Conservation (phyloP, 2,888 invertebrate genomes). For the Caenorhabditis wallacei region DNA sequence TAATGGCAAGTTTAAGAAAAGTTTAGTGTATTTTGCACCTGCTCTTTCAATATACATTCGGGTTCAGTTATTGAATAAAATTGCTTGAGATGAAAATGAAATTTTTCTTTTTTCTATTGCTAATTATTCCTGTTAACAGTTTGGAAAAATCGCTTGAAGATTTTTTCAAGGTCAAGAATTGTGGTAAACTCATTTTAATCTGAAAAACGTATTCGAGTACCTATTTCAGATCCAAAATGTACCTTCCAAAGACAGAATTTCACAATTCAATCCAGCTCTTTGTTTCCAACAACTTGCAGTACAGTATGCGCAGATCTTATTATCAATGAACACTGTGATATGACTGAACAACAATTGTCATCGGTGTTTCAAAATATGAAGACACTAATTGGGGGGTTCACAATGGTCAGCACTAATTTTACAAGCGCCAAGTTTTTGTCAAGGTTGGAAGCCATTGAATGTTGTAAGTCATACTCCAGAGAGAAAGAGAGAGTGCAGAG, state of each 20-base stretch:
- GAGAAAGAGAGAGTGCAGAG: not conserved
- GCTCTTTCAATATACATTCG: no score
- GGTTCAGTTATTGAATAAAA: no score
- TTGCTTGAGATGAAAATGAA: no score
- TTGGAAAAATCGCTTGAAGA: not conserved
- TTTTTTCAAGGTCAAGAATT: not conserved
- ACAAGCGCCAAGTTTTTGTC: constrained; percentile 5
- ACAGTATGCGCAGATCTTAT: not conserved
- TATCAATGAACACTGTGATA: not conserved
- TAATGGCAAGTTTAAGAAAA: no score
- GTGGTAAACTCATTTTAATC: not conserved
- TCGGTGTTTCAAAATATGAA: constrained; percentile 4
- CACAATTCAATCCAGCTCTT: not conserved
- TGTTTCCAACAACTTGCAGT: not conserved
- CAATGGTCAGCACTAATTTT: not conserved
- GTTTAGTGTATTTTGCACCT: no score
- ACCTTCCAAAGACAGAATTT: not conserved
- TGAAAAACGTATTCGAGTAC: not conserved
- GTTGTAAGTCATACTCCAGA: constrained; percentile 12
- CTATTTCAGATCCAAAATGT: constrained; percentile 8
- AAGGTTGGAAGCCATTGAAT: constrained; percentile 1
- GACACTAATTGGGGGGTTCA: not conserved
- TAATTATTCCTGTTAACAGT: no score
- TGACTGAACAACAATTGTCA: not conserved
- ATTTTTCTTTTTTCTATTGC: no score